Evolutionary conservation across 2,888 invertebrate species (phyloP).

Genomic region (Drosophila colorata): DNA sequence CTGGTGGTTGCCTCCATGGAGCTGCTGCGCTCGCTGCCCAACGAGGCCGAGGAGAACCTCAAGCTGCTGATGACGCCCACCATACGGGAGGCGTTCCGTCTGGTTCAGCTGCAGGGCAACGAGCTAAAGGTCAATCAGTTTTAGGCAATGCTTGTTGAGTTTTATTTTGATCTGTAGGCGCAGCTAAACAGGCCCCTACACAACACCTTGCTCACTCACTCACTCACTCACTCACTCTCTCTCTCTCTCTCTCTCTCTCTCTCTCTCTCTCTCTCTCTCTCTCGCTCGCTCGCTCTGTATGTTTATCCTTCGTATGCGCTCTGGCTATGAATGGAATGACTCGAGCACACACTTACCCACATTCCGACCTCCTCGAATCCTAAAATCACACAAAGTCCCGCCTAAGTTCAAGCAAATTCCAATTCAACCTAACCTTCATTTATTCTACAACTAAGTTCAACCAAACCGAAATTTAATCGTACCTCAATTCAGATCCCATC

Average conservation of each 20-base stretch:
- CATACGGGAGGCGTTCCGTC: slow-evolving; percentile 85
- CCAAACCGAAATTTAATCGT: neutral
- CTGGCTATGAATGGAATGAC: neutral
- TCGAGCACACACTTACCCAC: neutral
- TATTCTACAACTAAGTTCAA: neutral
- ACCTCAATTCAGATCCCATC: neutral
- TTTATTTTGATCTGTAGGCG: slow-evolving; percentile 84
- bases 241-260: slow-evolving; percentile 3
- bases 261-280: slow-evolving; percentile 20
- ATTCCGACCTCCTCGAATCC: neutral
- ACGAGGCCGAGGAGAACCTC: slow-evolving; percentile 87
- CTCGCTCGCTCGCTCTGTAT: slow-evolving; percentile 8
- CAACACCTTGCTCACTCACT: slow-evolving; percentile 18
- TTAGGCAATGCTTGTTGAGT: slow-evolving; percentile 85
- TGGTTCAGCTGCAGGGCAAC: slow-evolving; percentile 85
- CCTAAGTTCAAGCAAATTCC: neutral
- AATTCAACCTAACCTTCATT: slow-evolving; percentile 1
- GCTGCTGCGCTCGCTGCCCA: slow-evolving; percentile 88
- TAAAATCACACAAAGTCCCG: neutral
- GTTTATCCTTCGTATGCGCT: neutral
- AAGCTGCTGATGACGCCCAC: slow-evolving; percentile 85
- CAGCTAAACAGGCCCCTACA: slow-evolving; percentile 54
- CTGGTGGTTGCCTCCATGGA: slow-evolving; percentile 94
- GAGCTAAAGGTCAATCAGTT: slow-evolving; percentile 85
- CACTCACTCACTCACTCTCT: slow-evolving; percentile 13